phyloP scores from a whole-genome alignment of 2,797 vertebrate species.

The Hafferia zeledoni region DNA sequence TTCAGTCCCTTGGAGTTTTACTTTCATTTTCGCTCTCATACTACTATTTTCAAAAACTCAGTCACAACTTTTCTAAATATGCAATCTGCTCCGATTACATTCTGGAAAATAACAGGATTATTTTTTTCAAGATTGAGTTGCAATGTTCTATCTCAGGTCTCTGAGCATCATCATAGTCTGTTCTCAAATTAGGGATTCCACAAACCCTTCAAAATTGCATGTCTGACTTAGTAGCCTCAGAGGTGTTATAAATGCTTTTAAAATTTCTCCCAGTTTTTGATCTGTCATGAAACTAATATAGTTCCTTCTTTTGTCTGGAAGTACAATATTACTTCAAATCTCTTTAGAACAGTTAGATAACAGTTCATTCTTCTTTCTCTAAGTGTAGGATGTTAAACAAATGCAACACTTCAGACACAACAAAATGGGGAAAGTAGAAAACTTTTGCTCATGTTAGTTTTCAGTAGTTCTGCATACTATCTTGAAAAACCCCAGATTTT shows the following conservation, averaged over 20 bases:
- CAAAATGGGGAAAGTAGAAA: background rate
- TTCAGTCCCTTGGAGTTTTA: background rate
- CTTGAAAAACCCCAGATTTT: background rate
- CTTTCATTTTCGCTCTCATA: background rate
- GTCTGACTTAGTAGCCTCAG: background rate
- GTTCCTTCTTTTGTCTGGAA: constrained; percentile 13
- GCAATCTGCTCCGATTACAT: background rate
- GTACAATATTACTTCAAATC: constrained; percentile 35
- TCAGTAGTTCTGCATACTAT: background rate
- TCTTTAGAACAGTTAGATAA: constrained; percentile 32
- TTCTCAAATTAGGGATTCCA: constrained; percentile 23
- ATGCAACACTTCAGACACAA: background rate
- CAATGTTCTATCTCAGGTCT: background rate
- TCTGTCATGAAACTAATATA: background rate
- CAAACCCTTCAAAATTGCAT: background rate
- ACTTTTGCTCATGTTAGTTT: background rate
- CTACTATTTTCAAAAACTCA: background rate
- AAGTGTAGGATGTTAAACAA: constrained; percentile 1
- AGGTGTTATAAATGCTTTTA: background rate
- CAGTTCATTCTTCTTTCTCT: background rate
- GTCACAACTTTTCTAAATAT: background rate
- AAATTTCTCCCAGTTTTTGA: background rate
- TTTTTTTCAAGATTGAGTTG: background rate
- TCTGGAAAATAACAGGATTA: background rate
- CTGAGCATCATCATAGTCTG: accelerated